Percentiles rank a stretch among this genome's conserved stretches.
Conservation (phyloP, 2,797 vertebrate species). For the Enoplosus armatus region DNA sequence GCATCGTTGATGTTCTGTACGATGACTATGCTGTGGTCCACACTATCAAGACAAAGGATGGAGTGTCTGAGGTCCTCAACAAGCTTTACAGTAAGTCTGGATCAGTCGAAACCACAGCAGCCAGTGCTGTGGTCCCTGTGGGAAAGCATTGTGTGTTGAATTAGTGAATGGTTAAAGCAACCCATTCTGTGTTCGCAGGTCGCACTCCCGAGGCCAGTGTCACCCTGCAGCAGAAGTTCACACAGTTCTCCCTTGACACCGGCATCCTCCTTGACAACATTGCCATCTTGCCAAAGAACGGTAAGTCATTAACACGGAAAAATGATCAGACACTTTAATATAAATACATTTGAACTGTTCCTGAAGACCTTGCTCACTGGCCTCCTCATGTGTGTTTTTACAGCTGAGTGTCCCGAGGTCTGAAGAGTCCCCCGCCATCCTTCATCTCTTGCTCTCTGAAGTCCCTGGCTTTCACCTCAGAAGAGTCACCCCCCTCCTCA, state of each 20-base stretch:
- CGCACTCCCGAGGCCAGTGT: conserved; percentile 74
- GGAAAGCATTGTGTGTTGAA: neutral
- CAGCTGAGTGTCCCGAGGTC: conserved; percentile 68
- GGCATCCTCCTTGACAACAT: conserved; percentile 85
- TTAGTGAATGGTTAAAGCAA: neutral
- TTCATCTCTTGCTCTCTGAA: neutral
- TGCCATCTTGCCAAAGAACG: conserved; percentile 82
- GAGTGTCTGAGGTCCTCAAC: conserved; percentile 80
- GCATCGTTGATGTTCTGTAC: conserved; percentile 86
- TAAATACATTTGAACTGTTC: neutral
- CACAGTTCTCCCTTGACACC: conserved; percentile 73
- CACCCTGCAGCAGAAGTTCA: conserved; percentile 84
- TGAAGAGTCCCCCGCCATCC: conserved; percentile 21
- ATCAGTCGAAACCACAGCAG: no score
- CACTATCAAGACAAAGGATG: conserved; percentile 82
- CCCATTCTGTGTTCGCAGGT: conserved; percentile 73
- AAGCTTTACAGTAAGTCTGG: conserved; percentile 88
- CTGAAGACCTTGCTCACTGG: conserved; percentile 8
- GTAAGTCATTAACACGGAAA: conserved; percentile 70
- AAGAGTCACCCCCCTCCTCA: neutral
- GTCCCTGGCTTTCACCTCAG: conserved; percentile 26
- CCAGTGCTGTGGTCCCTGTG: neutral
- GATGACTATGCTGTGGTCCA: conserved; percentile 84
- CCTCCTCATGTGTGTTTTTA: conserved; percentile 24
- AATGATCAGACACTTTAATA: neutral